Evolutionary conservation across 2,113 vertebrate species (phyloP), one percentile per base, ranked within the genome.

Genomic region (Reinhardtius hippoglossoides): DNA sequence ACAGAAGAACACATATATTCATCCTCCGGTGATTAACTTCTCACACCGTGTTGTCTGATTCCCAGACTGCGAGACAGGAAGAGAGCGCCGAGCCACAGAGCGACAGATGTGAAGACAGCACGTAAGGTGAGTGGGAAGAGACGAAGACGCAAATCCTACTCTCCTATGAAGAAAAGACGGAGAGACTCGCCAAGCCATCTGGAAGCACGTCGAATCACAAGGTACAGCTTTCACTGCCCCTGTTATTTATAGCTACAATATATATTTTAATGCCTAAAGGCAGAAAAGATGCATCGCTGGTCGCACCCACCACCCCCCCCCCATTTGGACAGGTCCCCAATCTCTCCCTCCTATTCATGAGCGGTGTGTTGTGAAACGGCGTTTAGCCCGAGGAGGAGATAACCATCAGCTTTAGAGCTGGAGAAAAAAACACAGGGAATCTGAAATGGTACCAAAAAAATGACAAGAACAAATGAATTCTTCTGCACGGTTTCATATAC

Each of bases 161-260:
- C 97, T 0, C 98, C 98, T 3, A 95, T 99, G 94, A 95, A 95
- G 88, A 99, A 99, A 58, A 95, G 97, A 76, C 94, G 98, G 88
- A 96, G 97, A 94, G 96, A 99, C 90, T 99, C 98, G 1, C 98
- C 98, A 2, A 99, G 98, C 82, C 97, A 99, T 90, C 94, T 99
- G 1, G 98, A 99, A 88, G 97, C 98, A 3, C 94, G 98, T 4
- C 94, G 98, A 84, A 99, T 99, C 75, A 99, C 98, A 16, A 99
- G 98, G 98, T 97, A 80, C 21, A 3, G 54, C 63, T 46, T 54
- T 27, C 50, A 21, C 23, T 18, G 21, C 23, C 10, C 9, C n/a
- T n/a, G 1, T 73, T 71, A 56, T 83, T 83, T 59, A 70, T 50
- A 67, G 62, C 26, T 5, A 60, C 26, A 71, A 23, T 60, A 46